phyloP scores from a whole-genome alignment of 2,113 vertebrate genomes.

The human (Homo sapiens) region GRCh38 chr18:72362501-72363000 shows the following conservation, averaged over 20 bases:
- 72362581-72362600: neutral
- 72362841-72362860: conserved; percentile 79
- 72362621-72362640: neutral
- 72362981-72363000: neutral
- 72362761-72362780: conserved; percentile 69
- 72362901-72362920: conserved; percentile 35
- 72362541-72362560: neutral
- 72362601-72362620: neutral
- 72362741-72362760: conserved; percentile 77
- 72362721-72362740: conserved; percentile 76
- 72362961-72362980: neutral
- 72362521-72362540: neutral
- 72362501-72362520: neutral
- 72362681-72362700: conserved; percentile 53
- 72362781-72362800: conserved; percentile 74
- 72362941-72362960: neutral
- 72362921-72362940: conserved; percentile 20
- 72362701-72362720: conserved; percentile 57
- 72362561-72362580: neutral
- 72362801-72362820: conserved; percentile 76
- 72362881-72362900: conserved; percentile 44
- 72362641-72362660: neutral
- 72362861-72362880: conserved; percentile 54
- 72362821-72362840: conserved; percentile 78
- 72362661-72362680: conserved; percentile 65